A percentile compares a stretch with the other conserved stretches of the same genome.
phyloP scores from a whole-genome alignment of 2,113 vertebrate genomes.

The Sardina pilchardus region DNA sequence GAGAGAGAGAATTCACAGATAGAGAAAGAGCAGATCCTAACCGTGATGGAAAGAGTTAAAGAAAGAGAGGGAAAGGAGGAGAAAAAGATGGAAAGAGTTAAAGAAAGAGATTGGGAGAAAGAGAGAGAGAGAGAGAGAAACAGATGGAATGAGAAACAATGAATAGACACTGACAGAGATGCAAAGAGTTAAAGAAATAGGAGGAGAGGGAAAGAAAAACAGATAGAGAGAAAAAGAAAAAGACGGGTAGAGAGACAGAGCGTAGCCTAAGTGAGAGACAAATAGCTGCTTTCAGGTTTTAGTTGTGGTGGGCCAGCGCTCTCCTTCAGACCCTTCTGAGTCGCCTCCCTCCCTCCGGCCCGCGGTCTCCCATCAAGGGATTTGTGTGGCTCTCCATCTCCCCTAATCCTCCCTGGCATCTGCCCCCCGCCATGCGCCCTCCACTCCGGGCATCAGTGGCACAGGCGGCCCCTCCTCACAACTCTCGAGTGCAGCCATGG shows the following conservation, averaged over 20 bases:
- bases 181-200: conserved; percentile 30
- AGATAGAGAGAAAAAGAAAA: conserved; percentile 23
- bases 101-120: background rate
- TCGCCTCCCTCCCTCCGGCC: conserved; percentile 11
- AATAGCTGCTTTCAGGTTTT: conserved; percentile 68
- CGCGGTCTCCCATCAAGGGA: conserved; percentile 59
- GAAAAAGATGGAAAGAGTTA: background rate
- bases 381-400: conserved; percentile 47
- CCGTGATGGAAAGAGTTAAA: background rate
- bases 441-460: background rate
- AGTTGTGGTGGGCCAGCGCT: conserved; percentile 43
- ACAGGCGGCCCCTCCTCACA: background rate
- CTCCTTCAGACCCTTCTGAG: conserved; percentile 52
- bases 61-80: background rate
- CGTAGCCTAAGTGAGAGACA: conserved; percentile 38
- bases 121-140: conserved; percentile 13
- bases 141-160: conserved; percentile 9
- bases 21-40: background rate
- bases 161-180: conserved; percentile 25
- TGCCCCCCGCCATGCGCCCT: conserved; percentile 37
- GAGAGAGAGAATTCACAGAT: background rate
- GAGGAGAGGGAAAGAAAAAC: conserved; percentile 6
- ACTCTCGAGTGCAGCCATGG: no score
- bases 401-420: conserved; percentile 70
- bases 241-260: conserved; percentile 35